Base-by-base conservation (phyloP, 2,113 vertebrate genomes). In the Aix galericulata region DNA sequence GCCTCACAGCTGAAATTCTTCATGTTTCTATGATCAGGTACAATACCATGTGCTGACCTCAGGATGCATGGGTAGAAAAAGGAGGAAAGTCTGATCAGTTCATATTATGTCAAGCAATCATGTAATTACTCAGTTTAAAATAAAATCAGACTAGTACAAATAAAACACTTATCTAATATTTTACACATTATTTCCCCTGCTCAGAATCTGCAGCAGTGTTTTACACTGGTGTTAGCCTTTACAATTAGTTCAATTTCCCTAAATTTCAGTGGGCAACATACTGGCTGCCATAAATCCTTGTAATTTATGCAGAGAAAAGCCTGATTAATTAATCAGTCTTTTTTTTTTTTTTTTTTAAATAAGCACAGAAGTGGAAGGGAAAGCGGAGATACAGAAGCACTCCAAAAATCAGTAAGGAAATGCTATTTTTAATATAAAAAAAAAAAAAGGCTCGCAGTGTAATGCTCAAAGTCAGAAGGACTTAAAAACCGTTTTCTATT, bases 341-440 rank as follows among this genome's bases (percentile, higher is more conserved):
- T 32, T 34, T 21, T 12, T 14, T 62, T 38, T 27, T 63, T 38
- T 27, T 89, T 63, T 63, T 38, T 89, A 9, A 38, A 40, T 64
- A 68, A 68, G 52, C 50, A 76, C 34, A 82, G 63, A 86, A 67
- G 52, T 83, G 26, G 68, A 66, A 78, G 56, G 72, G 63, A 76
- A 95, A 88, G 32, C 0, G 0, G 42, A 91, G 82, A 88, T 81
- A 73, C 56, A 82, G 53, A 82, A 53, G 13, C 77, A 42, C 53
- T 84, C 73, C 80, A 86, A 27, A 74, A 38, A 17, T 85, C 62
- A 74, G 67, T 6, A n/a, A 90, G 60, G 77, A 90, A 75, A 55
- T 26, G 73, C 56, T 95, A 84, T 76, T 94, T 94, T 91, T 96
- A 78, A 81, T 84, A 50, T 4, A 4, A 40, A 76, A 88, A 87